These are phyloP conservation scores for Hedya salicella DNA, from an alignment of 2,888 invertebrate genomes.

Conservation along the genomic window DNA sequence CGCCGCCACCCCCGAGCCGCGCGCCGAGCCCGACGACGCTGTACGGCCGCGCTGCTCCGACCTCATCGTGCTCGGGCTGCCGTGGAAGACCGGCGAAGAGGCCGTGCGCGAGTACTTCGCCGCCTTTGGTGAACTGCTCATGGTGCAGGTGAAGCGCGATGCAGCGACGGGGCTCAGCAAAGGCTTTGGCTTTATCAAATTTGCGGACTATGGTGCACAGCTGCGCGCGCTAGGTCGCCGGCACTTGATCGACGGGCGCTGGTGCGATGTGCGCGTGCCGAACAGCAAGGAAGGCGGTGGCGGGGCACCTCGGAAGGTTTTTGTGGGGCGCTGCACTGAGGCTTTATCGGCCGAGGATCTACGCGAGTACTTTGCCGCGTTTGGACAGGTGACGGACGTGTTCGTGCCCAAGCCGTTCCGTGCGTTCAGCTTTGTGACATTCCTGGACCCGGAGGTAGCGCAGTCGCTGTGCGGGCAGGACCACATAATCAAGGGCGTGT, in stretches of 20 bases:
- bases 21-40: constrained; percentile 88
- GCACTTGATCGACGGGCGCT: constrained; percentile 89
- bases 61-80: constrained; percentile 91
- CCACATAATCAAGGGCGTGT: constrained; percentile 93
- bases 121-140: constrained; percentile 87
- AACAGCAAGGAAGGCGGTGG: constrained; percentile 88
- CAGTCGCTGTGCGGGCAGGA: constrained; percentile 92
- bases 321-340: constrained; percentile 93
- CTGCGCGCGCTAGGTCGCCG: constrained; percentile 86
- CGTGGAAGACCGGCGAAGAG: constrained; percentile 91
- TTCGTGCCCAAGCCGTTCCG: constrained; percentile 95
- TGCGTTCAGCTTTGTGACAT: constrained; percentile 93
- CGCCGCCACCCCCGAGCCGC: constrained; percentile 92
- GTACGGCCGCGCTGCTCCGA: constrained; percentile 86
- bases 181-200: constrained; percentile 90
- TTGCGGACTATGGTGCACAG: constrained; percentile 87
- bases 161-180: constrained; percentile 87
- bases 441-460: constrained; percentile 91
- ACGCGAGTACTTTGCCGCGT: constrained; percentile 90
- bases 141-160: constrained; percentile 86
- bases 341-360: constrained; percentile 91
- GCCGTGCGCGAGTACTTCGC: constrained; percentile 89
- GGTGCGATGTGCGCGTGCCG: constrained; percentile 90
- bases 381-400: constrained; percentile 94
- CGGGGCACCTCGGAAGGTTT: constrained; percentile 90